A percentile compares a stretch with the other conserved stretches of the same genome.
Evolutionary conservation across 2,113 vertebrate genomes (phyloP).

Genomic region (Prunella fulvescens): DNA sequence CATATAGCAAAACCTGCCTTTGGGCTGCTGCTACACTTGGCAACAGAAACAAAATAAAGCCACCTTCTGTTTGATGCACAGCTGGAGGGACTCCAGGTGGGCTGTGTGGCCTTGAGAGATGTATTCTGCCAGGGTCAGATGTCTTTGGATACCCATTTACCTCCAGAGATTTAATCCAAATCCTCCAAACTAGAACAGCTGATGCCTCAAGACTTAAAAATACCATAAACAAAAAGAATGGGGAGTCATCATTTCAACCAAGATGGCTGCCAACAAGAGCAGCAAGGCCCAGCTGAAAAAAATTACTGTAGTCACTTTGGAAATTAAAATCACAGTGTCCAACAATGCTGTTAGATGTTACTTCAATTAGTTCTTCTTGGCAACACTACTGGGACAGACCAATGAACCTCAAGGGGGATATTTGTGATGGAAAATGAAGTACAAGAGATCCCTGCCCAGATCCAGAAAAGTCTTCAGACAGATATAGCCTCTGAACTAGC

Average conservation of each 20-base stretch:
- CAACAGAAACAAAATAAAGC: not conserved
- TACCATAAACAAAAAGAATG: not conserved
- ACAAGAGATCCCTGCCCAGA: not conserved
- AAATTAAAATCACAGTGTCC: constrained; percentile 2
- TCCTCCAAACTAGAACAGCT: not conserved
- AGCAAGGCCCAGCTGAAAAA: not conserved
- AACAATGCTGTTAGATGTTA: constrained; percentile 2
- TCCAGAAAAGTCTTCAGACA: not conserved
- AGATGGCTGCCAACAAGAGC: not conserved
- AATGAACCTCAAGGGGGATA: constrained; percentile 30
- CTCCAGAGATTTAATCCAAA: not conserved
- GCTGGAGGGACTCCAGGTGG: not conserved
- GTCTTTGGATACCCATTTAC: not conserved
- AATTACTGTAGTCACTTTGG: not conserved
- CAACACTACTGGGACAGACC: not conserved
- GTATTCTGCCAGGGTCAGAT: not conserved
- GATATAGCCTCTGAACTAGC: not conserved
- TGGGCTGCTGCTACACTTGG: not conserved
- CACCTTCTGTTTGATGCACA: accelerated
- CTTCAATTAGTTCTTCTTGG: constrained; percentile 25
- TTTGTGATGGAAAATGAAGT: constrained; percentile 33
- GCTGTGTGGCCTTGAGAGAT: not conserved
- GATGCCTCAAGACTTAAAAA: not conserved
- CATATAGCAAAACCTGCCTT: not conserved
- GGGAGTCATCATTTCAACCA: not conserved